Evolutionary conservation across 2,797 vertebrate species (phyloP).

Genomic region (Pseudocheirus occidentalis): DNA sequence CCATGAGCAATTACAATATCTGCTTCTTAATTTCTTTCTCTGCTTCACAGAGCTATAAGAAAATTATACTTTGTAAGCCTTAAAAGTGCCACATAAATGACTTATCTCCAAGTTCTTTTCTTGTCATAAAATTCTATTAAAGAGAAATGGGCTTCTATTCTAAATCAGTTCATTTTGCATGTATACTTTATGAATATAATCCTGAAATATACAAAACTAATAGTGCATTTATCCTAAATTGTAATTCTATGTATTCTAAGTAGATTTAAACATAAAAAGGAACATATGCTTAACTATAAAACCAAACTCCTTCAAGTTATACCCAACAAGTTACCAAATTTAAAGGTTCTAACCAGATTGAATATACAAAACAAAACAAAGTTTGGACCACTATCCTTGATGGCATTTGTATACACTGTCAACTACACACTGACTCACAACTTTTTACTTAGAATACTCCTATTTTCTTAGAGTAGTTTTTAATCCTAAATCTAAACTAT

Average conservation of each 20-base stretch:
- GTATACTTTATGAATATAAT: background rate
- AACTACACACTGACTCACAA: background rate
- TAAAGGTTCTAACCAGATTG: too few relatives aligned
- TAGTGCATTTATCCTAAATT: background rate
- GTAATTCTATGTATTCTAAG: background rate
- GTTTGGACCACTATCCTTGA: background rate
- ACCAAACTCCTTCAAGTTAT: background rate
- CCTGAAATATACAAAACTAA: background rate
- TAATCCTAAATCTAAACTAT: slow-evolving; percentile 1
- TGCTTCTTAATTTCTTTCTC: background rate
- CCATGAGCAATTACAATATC: background rate
- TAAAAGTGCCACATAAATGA: background rate
- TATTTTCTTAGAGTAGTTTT: background rate
- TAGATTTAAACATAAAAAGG: background rate
- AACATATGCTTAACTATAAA: background rate
- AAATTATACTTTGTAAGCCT: background rate
- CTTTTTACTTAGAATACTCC: background rate
- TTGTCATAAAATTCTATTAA: background rate
- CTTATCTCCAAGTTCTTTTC: background rate
- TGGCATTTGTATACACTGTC: background rate
- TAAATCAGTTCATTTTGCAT: background rate
- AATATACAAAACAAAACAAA: background rate
- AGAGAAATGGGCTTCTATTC: background rate
- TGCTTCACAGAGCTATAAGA: background rate
- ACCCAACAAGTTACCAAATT: background rate